Base-by-base conservation (phyloP, 2,797 vertebrate genomes). In the Phoebastria nigripes region DNA sequence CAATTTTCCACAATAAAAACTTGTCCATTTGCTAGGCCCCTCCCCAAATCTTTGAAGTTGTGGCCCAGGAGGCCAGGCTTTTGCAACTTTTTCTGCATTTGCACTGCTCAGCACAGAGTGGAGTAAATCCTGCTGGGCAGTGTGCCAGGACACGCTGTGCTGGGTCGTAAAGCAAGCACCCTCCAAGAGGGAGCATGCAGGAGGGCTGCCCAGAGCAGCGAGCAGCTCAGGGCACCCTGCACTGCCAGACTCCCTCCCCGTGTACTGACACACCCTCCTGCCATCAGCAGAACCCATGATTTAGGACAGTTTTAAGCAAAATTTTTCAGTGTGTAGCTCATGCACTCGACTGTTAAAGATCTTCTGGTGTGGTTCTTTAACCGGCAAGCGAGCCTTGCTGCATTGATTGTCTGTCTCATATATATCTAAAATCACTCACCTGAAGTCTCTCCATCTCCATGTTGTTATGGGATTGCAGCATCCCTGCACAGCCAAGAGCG, bases 131-230 rank as follows among this genome's bases (percentile, higher is more conserved):
- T 2, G 2, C 24, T 1, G 39, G 61, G 28, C 44, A 11, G 4
- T 0, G 15, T 11, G 41, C 54, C 3, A 7, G 70, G 66, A 16
- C 59, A 14, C 0, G 0, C 31, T 12, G 56, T 26, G 24, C 35
- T 3, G 2, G 28, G 3, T 17, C 3, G 9, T 46, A 16, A 46
- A 65, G 20, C 17, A 21, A 59, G 37, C 25, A 37, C 14, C 25
- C 31, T 35, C 51, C 6, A 1, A 4, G 59, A 46, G 47, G 35
- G 31, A 54, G 42, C 2, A 0, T 2, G 28, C 10, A 33, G 61
- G 46, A 63, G 29, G 28, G 28, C 54, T 72, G 33, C 65, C 16
- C 0, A 0, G 35, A 37, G 54, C 55, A 35, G 8, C 0, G 1
- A 2, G 21, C n/a, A 15, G 21, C 18, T 26, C 25, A 11, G 54